These are phyloP conservation scores for Eira barbara DNA, from an alignment of 2,113 vertebrate genomes.

Conservation along the genomic window DNA sequence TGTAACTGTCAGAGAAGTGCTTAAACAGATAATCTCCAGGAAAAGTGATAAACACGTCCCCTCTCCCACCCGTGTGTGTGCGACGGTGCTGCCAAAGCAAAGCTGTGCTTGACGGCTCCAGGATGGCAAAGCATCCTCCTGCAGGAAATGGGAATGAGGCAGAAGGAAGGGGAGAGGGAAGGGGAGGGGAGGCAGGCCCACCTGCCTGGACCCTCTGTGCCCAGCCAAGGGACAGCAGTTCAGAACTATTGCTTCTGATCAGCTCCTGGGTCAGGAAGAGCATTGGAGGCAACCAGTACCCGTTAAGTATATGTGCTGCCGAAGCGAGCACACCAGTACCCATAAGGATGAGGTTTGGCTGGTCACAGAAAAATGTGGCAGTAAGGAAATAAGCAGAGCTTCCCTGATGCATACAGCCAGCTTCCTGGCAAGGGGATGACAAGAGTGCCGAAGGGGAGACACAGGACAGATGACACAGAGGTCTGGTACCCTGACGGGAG, in stretches of 20 bases:
- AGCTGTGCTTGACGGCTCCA: constrained; percentile 78
- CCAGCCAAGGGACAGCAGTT: constrained; percentile 32
- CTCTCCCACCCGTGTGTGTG: constrained; percentile 84
- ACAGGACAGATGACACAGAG: constrained; percentile 14
- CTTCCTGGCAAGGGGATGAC: constrained; percentile 37
- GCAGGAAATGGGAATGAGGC: constrained; percentile 83
- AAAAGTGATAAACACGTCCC: constrained; percentile 90
- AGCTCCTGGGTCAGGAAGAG: constrained; percentile 37
- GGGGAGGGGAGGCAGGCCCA: constrained; percentile 46
- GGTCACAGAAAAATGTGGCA: constrained; percentile 43
- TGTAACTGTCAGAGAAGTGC: constrained; percentile 92
- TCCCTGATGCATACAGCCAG: background rate
- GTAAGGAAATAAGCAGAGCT: constrained; percentile 21
- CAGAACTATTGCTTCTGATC: constrained; percentile 53
- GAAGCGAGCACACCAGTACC: background rate
- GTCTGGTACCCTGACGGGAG: constrained; percentile 17
- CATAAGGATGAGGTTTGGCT: constrained; percentile 8
- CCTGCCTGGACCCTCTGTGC: constrained; percentile 41
- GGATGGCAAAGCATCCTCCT: constrained; percentile 80
- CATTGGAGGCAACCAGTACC: constrained; percentile 28
- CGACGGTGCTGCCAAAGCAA: constrained; percentile 83
- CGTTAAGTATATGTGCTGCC: background rate
- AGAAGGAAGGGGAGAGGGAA: constrained; percentile 63
- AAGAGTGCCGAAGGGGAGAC: constrained; percentile 45
- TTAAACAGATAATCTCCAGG: constrained; percentile 91